Conservation (phyloP, 2,888 invertebrate genomes). For the Leptopilina myrica region DNA sequence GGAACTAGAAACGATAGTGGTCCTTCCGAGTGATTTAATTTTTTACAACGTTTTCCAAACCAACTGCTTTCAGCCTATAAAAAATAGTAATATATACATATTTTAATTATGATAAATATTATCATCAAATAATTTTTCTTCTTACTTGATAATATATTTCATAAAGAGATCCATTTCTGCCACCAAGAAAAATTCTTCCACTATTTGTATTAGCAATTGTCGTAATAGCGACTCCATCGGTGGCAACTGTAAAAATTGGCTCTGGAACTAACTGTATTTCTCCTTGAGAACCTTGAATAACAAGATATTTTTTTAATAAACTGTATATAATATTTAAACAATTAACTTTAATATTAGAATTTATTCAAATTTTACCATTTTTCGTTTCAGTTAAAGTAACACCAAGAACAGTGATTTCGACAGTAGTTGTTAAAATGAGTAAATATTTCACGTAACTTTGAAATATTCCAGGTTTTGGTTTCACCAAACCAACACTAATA, state of each 20-base stretch:
- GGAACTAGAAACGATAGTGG: constrained; percentile 92
- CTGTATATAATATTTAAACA: neutral
- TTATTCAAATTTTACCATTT: constrained; percentile 64
- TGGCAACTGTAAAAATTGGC: constrained; percentile 94
- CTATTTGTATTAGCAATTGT: constrained; percentile 87
- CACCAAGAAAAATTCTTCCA: constrained; percentile 96
- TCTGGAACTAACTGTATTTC: constrained; percentile 96
- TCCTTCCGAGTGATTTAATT: constrained; percentile 95
- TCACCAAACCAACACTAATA: constrained; percentile 92
- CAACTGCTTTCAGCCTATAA: constrained; percentile 89
- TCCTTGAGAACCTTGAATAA: constrained; percentile 77
- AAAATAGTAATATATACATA: constrained; percentile 53
- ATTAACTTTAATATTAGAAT: constrained; percentile 19
- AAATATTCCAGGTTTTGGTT: constrained; percentile 93
- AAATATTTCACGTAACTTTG: constrained; percentile 93
- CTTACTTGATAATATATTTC: constrained; percentile 95
- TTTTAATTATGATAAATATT: constrained; percentile 82
- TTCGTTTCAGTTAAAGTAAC: constrained; percentile 77
- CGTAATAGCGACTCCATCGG: constrained; percentile 91
- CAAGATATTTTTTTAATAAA: neutral
- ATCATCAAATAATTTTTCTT: constrained; percentile 76
- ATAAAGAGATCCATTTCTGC: constrained; percentile 95
- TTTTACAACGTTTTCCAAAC: constrained; percentile 96
- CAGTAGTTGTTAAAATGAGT: constrained; percentile 94
- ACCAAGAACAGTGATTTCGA: constrained; percentile 94